These are phyloP conservation scores for Agelas oroides DNA, from an alignment of 37 sponge, comb jelly and placozoan genomes.

Conservation along the genomic window DNA sequence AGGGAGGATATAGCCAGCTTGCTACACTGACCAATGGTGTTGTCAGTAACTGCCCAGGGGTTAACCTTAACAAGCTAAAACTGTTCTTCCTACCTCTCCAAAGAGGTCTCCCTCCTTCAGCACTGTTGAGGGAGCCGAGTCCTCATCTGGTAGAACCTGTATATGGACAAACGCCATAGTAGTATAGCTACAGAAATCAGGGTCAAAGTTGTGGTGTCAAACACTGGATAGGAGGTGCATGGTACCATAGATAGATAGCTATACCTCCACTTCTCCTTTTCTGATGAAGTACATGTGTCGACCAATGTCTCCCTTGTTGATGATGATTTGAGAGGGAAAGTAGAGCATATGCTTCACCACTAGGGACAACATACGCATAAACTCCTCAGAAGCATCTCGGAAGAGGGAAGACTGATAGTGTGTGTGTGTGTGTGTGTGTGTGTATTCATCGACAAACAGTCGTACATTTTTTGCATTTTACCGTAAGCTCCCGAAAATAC, in stretches of 20 bases:
- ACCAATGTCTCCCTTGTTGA: slow-evolving; percentile 68
- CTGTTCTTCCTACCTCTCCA: slow-evolving; percentile 60
- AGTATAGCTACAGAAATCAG: too few species aligned
- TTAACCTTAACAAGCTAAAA: too few species aligned
- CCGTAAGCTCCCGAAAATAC: too few species aligned
- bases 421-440: not conserved
- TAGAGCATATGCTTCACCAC: slow-evolving; percentile 61
- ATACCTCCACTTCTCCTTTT: slow-evolving; percentile 62
- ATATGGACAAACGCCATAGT: too few species aligned
- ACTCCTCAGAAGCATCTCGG: slow-evolving; percentile 35
- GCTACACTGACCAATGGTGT: too few species aligned
- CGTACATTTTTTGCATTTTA: too few species aligned
- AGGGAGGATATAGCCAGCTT: too few species aligned
- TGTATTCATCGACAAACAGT: too few species aligned
- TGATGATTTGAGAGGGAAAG: slow-evolving; percentile 60
- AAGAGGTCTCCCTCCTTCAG: slow-evolving; percentile 63
- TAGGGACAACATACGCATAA: slow-evolving; percentile 51
- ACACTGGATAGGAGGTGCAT: too few species aligned
- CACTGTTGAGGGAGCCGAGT: slow-evolving; percentile 20
- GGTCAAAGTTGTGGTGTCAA: too few species aligned
- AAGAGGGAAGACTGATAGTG: slow-evolving; percentile 43
- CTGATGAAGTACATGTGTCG: slow-evolving; percentile 71
- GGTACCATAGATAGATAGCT: too few species aligned
- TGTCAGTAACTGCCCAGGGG: too few species aligned
- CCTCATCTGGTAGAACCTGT: not conserved